These are phyloP conservation scores for Hyposmocoma kahamanoa DNA, from an alignment of 1,140 invertebrate genomes.

Conservation along the genomic window DNA sequence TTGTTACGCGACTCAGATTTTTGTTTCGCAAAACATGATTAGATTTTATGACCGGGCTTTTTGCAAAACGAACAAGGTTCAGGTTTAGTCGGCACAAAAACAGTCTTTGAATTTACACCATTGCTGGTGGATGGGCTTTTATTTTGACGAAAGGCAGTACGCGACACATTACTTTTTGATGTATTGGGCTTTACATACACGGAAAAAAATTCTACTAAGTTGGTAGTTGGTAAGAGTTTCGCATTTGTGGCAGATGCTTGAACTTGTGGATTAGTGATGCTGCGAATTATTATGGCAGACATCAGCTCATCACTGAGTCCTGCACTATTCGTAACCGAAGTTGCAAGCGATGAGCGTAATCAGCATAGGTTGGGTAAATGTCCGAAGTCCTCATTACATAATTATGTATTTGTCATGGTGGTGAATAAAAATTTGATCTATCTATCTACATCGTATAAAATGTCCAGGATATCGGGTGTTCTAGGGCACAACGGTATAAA, in stretches of 20 bases:
- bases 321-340: constrained; percentile 1
- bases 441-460: not conserved
- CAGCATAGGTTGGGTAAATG: constrained; percentile 6
- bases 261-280: constrained; percentile 5
- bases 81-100: not conserved
- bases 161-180: not conserved
- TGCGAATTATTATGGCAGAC: constrained; percentile 6
- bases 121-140: not conserved
- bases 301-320: constrained; percentile 6
- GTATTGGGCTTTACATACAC: constrained; percentile 4
- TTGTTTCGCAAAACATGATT: constrained; percentile 6
- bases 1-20: not conserved
- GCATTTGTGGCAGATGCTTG: constrained; percentile 10
- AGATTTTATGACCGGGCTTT: not conserved
- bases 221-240: not conserved
- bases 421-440: too few relatives aligned
- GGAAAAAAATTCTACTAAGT: constrained; percentile 10
- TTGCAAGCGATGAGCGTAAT: constrained; percentile 3
- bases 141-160: not conserved
- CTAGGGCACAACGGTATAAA: not conserved
- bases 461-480: not conserved
- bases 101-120: not conserved
- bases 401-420: too few relatives aligned
- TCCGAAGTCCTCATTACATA: constrained; percentile 8
- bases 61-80: constrained; percentile 6